Percentiles rank a stretch among this genome's conserved stretches.
phyloP scores from a whole-genome alignment of 2,113 vertebrate genomes.

The Oreochromis aureus region DNA sequence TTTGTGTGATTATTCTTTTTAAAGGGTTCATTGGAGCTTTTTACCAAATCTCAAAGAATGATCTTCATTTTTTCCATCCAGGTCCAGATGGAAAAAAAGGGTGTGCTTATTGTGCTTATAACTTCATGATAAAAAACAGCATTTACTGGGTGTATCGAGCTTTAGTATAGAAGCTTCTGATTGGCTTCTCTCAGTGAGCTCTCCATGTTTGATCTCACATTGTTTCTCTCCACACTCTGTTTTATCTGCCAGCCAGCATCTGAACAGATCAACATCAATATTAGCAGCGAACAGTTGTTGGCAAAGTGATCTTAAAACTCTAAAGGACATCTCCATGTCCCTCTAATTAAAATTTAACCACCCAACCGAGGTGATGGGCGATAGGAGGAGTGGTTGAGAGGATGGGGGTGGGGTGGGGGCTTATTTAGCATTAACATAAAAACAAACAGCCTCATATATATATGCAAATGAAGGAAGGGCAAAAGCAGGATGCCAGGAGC shows the following conservation, averaged over 20 bases:
- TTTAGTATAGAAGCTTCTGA: background rate
- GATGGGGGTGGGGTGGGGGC: background rate
- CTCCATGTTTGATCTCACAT: background rate
- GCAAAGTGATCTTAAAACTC: slow-evolving; percentile 56
- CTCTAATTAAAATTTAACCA: slow-evolving; percentile 55
- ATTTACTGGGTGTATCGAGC: background rate
- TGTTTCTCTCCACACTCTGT: background rate
- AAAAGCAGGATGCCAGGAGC: slow-evolving; percentile 41
- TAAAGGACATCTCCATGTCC: slow-evolving; percentile 49
- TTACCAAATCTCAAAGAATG: background rate
- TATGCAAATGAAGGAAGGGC: slow-evolving; percentile 57
- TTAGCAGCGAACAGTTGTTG: slow-evolving; percentile 49
- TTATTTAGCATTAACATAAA: slow-evolving; percentile 63
- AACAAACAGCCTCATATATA: slow-evolving; percentile 55
- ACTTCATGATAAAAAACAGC: background rate
- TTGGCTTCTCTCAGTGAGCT: background rate
- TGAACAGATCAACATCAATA: slow-evolving; percentile 48
- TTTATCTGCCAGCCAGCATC: slow-evolving; percentile 41
- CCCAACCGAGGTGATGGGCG: background rate
- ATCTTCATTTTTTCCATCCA: background rate
- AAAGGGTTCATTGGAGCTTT: background rate
- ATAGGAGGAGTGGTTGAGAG: background rate
- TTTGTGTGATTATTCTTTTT: background rate
- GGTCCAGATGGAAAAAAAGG: background rate
- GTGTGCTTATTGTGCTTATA: too few relatives aligned